phyloP scores from a whole-genome alignment of 2,797 vertebrate genomes.

The Malurus splendens region DNA sequence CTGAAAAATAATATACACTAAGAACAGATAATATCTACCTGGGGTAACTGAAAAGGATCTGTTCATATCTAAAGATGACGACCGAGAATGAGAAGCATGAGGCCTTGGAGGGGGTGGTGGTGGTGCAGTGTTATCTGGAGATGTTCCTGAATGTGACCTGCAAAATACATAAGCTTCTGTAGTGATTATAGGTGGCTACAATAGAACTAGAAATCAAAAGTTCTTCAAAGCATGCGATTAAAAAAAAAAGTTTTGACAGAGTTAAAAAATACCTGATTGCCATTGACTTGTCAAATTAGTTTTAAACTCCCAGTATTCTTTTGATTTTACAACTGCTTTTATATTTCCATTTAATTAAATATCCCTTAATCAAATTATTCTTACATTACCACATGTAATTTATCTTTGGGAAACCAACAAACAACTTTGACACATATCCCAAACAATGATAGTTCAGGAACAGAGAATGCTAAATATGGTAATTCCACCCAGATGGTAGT shows the following conservation, averaged over 20 bases:
- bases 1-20: background rate
- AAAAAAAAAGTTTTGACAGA: background rate
- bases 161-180: slow-evolving; percentile 38
- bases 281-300: background rate
- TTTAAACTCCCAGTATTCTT: background rate
- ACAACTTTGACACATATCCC: background rate
- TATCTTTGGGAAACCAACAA: background rate
- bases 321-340: background rate
- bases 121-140: slow-evolving; percentile 88
- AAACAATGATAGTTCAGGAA: background rate
- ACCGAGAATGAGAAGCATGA: slow-evolving; percentile 91
- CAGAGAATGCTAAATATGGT: background rate
- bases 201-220: background rate
- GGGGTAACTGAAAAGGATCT: slow-evolving; percentile 85
- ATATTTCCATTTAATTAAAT: background rate
- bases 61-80: slow-evolving; percentile 96
- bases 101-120: slow-evolving; percentile 94
- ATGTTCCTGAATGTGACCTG: slow-evolving; percentile 95
- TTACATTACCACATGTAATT: background rate
- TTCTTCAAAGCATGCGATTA: background rate
- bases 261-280: background rate
- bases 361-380: background rate
- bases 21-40: slow-evolving; percentile 64
- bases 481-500: background rate
- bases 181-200: background rate